A percentile compares a stretch with the other conserved stretches of the same genome.
phyloP scores from a whole-genome alignment of 92 coral and sea anemone species.

The Bergia sp. region DNA sequence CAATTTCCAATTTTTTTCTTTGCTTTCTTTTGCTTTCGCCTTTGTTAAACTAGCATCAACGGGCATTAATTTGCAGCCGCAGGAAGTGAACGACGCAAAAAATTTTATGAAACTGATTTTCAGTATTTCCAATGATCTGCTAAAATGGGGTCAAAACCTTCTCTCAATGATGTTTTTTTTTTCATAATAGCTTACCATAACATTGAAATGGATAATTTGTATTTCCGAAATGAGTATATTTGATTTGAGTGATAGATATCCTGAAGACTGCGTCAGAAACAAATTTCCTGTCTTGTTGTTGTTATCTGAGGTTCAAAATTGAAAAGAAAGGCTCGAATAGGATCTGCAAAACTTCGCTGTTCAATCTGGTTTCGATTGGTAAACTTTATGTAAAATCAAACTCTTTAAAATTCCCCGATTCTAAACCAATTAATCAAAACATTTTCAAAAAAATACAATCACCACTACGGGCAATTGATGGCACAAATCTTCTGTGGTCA shows the following conservation, averaged over 20 bases:
- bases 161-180: not conserved
- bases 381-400: not conserved
- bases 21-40: not conserved
- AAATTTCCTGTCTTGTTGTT: not conserved
- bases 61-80: not conserved
- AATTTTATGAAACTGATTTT: not conserved
- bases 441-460: not conserved
- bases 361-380: not conserved
- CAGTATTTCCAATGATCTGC: not conserved
- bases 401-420: not conserved
- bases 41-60: not conserved
- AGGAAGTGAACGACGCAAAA: not conserved
- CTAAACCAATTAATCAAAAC: not conserved
- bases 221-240: slow-evolving; percentile 1
- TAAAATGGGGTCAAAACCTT: not conserved
- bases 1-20: not conserved
- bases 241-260: not conserved
- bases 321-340: not conserved
- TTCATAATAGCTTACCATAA: not conserved
- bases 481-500: not conserved
- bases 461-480: not conserved
- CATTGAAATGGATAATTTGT: slow-evolving; percentile 5
- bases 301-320: not conserved
- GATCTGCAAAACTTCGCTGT: no score
- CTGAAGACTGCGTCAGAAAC: no score